Conservation (phyloP, 2,113 vertebrate species). For the Aythya baeri region DNA sequence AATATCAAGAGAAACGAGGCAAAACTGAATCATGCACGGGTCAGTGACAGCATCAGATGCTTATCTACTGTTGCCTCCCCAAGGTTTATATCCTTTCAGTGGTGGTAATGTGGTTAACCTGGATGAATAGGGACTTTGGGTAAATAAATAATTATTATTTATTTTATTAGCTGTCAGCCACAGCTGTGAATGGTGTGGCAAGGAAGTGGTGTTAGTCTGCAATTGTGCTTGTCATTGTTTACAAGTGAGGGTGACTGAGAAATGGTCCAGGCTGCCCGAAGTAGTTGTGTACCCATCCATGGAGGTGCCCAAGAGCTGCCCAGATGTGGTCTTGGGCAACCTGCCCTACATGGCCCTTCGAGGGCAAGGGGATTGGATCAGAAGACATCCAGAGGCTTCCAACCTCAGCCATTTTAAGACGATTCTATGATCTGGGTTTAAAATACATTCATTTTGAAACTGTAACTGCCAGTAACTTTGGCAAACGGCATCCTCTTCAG, state of each 20-base stretch:
- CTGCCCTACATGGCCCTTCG: neutral
- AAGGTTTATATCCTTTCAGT: neutral
- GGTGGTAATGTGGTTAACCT: neutral
- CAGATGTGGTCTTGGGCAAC: neutral
- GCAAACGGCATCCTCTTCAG: neutral
- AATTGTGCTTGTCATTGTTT: neutral
- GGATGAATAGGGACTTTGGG: neutral
- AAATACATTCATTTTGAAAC: neutral
- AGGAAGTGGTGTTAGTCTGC: neutral
- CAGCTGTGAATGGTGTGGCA: neutral
- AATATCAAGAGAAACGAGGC: neutral
- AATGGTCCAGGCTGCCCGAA: accelerated
- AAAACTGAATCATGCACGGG: neutral
- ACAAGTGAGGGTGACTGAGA: neutral
- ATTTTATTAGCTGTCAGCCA: too few relatives aligned
- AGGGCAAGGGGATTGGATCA: neutral
- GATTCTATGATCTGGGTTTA: neutral
- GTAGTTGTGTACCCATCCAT: neutral
- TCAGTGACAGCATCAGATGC: neutral
- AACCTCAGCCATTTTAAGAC: neutral
- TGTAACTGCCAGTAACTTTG: neutral
- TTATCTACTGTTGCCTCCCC: neutral
- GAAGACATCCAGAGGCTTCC: neutral
- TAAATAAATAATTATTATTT: neutral
- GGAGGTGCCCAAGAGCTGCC: neutral